A percentile compares a stretch with the other conserved stretches of the same genome.
Conservation (phyloP, 2,797 vertebrate genomes). For the Danio kyathit region DNA sequence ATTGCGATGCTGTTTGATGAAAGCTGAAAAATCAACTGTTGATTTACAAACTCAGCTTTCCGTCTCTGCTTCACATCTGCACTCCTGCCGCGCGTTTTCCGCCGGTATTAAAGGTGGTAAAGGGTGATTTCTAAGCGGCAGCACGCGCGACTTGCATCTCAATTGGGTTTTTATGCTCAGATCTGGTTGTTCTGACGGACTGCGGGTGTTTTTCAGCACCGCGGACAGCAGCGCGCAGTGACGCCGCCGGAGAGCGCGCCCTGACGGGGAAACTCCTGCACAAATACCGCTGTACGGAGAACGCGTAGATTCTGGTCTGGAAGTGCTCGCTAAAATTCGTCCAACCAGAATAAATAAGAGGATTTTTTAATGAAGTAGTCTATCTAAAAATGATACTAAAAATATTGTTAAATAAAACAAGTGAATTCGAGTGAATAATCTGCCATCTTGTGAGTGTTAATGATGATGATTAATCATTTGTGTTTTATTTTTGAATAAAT, state of each 20-base stretch:
- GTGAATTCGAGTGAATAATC: no score
- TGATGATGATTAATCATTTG: no score
- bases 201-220: conserved; percentile 59
- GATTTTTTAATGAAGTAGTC: neutral
- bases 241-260: neutral
- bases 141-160: conserved; percentile 56
- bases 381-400: no score
- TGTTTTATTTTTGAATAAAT: no score
- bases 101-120: conserved; percentile 29
- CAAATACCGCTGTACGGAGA: neutral
- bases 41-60: conserved; percentile 16
- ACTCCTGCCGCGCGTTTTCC: conserved; percentile 29
- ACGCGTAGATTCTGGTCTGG: neutral
- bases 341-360: neutral
- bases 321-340: neutral
- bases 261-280: no score
- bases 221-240: conserved; percentile 59
- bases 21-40: conserved; percentile 49
- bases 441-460: no score
- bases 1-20: neutral
- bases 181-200: conserved; percentile 39
- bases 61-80: neutral
- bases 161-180: conserved; percentile 59
- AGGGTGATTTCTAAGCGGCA: conserved; percentile 62
- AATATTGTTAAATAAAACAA: no score